These are phyloP conservation scores for Sanderia malayensis DNA, from an alignment of 30 jellyfish, hydroid and myxozoan genomes.

Conservation along the genomic window DNA sequence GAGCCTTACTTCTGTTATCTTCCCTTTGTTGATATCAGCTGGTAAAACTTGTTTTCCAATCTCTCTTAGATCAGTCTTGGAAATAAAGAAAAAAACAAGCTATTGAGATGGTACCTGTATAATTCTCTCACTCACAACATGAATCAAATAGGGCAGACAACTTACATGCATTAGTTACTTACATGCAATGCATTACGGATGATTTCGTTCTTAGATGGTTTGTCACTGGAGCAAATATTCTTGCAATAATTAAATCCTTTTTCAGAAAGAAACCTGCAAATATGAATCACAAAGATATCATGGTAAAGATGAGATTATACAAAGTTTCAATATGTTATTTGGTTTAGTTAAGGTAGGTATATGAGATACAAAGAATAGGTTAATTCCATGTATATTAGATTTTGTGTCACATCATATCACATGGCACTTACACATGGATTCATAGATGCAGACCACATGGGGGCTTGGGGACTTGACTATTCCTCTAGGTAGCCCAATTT, in stretches of 20 bases:
- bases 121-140: background rate
- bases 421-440: too few relatives aligned
- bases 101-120: background rate
- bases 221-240: conserved; percentile 25
- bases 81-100: background rate
- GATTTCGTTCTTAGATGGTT: conserved; percentile 49
- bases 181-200: conserved; percentile 60
- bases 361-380: too few relatives aligned
- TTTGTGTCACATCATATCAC: too few relatives aligned
- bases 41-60: conserved; percentile 79
- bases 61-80: conserved; percentile 69
- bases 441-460: too few relatives aligned
- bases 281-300: background rate
- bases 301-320: too few relatives aligned
- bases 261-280: conserved; percentile 51
- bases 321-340: too few relatives aligned
- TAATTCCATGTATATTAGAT: too few relatives aligned
- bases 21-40: conserved; percentile 66
- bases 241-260: conserved; percentile 64
- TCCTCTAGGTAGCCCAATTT: too few relatives aligned
- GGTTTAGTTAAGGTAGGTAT: too few relatives aligned
- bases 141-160: too few relatives aligned
- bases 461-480: too few relatives aligned
- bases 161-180: background rate
- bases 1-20: conserved; percentile 44